Evolutionary conservation across 2,113 vertebrate species (phyloP).

Genomic region (Gallinago paraguaiae): DNA sequence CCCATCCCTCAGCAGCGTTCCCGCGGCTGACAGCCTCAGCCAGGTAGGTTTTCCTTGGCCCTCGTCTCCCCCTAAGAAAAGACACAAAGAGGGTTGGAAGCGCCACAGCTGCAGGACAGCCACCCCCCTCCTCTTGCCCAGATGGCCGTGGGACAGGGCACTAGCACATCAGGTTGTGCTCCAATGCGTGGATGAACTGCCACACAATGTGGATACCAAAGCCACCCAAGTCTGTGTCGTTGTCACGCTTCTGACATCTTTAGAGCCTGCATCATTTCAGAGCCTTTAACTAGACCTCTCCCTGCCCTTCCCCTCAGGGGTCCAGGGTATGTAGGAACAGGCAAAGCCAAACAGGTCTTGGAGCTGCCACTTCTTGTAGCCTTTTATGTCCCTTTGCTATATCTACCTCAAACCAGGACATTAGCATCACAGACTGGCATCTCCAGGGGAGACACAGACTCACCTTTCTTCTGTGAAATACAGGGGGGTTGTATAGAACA

Average conservation of each 20-base stretch:
- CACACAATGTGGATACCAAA: background rate
- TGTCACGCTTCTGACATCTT: background rate
- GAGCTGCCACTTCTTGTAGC: background rate
- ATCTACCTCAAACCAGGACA: no score
- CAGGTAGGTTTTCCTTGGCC: slow-evolving; percentile 41
- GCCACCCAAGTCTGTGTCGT: background rate
- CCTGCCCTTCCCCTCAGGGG: background rate
- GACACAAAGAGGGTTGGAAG: background rate
- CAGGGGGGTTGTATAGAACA: background rate
- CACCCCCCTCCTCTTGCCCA: background rate
- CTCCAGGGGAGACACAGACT: background rate
- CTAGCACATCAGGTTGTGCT: background rate
- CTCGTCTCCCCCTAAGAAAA: background rate
- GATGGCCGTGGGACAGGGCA: background rate
- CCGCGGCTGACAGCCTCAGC: background rate
- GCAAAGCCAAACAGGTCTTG: background rate
- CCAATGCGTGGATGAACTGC: background rate
- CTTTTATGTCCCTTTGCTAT: background rate
- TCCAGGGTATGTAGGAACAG: background rate
- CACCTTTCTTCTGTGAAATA: background rate
- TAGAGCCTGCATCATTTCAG: background rate
- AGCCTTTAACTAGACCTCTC: background rate
- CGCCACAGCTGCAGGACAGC: background rate
- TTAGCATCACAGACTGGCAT: background rate
- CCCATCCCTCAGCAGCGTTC: background rate